A percentile compares a stretch with the other conserved stretches of the same genome.
Conservation (phyloP, 2,888 invertebrate genomes). For the Corbicula japonica region DNA sequence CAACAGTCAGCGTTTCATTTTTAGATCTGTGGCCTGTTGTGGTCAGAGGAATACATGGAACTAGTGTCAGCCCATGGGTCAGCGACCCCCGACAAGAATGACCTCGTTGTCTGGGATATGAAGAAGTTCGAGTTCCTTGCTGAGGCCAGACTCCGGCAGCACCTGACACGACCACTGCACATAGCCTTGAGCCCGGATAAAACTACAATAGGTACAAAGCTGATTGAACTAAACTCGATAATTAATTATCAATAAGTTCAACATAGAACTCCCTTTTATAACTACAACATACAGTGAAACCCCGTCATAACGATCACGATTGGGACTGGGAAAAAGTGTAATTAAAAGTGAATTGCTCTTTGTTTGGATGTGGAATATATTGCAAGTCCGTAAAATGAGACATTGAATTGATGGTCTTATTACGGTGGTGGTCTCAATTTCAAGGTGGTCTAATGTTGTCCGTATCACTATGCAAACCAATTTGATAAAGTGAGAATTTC, state of each 20-base stretch:
- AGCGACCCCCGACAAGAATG: slow-evolving; percentile 69
- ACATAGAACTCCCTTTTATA: background rate
- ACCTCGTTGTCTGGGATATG: slow-evolving; percentile 74
- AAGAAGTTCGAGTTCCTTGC: slow-evolving; percentile 68
- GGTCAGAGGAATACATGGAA: slow-evolving; percentile 76
- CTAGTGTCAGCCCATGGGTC: slow-evolving; percentile 75
- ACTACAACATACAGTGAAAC: background rate
- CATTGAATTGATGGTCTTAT: background rate
- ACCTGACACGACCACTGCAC: slow-evolving; percentile 71
- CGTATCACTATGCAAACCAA: background rate
- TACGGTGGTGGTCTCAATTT: background rate
- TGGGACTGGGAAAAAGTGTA: too few relatives aligned
- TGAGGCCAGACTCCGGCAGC: slow-evolving; percentile 66
- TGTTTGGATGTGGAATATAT: background rate
- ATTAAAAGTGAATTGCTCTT: too few relatives aligned
- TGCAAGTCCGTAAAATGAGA: background rate
- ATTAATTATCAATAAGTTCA: background rate
- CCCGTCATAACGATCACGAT: too few relatives aligned
- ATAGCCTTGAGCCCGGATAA: slow-evolving; percentile 73
- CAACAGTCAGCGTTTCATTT: background rate
- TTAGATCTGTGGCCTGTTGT: slow-evolving; percentile 74
- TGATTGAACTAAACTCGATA: too few relatives aligned
- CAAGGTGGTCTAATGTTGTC: background rate
- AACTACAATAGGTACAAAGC: slow-evolving; percentile 72
- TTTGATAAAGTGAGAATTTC: background rate